phyloP scores from a whole-genome alignment of 53 echinoderm and acorn worm species.

The Holothuria scabra region DNA sequence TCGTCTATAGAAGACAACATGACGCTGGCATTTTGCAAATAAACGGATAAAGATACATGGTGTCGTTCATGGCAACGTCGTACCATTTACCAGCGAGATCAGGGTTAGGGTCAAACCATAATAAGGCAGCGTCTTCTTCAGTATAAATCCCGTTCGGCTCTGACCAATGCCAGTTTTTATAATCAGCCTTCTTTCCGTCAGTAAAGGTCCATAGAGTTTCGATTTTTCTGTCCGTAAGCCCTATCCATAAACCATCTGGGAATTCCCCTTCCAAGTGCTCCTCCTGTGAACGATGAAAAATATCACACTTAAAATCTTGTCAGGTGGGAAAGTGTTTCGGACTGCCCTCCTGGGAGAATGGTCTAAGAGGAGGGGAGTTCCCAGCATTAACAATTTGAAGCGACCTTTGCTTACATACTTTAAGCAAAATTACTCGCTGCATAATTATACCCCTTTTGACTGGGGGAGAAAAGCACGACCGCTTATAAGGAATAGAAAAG shows the following conservation, averaged over 20 bases:
- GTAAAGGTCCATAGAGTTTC: constrained; percentile 3
- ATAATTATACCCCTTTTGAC: too few relatives aligned
- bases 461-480: too few relatives aligned
- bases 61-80: neutral
- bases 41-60: neutral
- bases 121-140: neutral
- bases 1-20: too few relatives aligned
- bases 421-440: too few relatives aligned
- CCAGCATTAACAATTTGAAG: too few relatives aligned
- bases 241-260: neutral
- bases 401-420: too few relatives aligned
- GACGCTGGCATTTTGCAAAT: constrained; percentile 1
- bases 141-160: neutral
- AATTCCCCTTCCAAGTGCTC: neutral
- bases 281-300: too few relatives aligned
- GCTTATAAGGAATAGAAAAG: too few relatives aligned
- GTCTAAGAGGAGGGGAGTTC: too few relatives aligned
- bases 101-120: neutral
- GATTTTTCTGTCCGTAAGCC: neutral
- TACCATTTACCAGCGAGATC: neutral
- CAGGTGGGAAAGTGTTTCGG: too few relatives aligned
- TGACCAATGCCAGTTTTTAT: neutral
- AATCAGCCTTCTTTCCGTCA: neutral
- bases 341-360: too few relatives aligned
- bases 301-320: too few relatives aligned